A percentile compares a stretch with the other conserved stretches of the same genome.
Evolutionary conservation across 1,140 invertebrate genomes (phyloP).

Genomic region (Microplitis mediator): DNA sequence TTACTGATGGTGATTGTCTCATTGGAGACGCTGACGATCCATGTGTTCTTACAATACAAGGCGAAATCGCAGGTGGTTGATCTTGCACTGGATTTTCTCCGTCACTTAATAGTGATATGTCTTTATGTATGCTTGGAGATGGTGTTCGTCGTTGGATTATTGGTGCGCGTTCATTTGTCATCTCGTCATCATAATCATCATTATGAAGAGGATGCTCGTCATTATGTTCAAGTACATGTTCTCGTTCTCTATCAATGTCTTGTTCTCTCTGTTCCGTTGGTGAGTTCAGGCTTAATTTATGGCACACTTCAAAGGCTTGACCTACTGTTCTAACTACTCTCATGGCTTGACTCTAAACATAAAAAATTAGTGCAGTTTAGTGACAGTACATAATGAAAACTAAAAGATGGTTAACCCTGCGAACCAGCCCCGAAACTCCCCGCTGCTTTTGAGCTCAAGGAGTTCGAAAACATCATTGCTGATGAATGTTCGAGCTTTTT

Average conservation of each 20-base stretch:
- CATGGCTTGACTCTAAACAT: conserved; percentile 91
- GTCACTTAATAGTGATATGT: conserved; percentile 57
- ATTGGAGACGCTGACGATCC: conserved; percentile 64
- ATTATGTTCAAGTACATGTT: conserved; percentile 60
- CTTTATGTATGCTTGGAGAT: conserved; percentile 55
- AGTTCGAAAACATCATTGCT: too few species aligned
- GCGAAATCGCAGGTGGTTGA: conserved; percentile 49
- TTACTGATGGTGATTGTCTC: conserved; percentile 71
- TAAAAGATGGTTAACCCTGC: neutral
- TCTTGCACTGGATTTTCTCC: conserved; percentile 52
- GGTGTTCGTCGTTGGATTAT: conserved; percentile 46
- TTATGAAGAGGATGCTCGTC: conserved; percentile 37
- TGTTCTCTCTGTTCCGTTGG: conserved; percentile 48
- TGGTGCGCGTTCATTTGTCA: conserved; percentile 65
- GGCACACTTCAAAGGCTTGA: conserved; percentile 98
- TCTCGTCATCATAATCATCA: conserved; percentile 69
- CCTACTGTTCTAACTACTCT: conserved; percentile 96
- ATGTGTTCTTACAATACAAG: conserved; percentile 53
- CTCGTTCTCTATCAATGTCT: conserved; percentile 55
- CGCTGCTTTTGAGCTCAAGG: too few species aligned
- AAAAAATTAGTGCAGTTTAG: neutral
- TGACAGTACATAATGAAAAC: neutral
- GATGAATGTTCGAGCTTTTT: too few species aligned
- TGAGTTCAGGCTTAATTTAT: conserved; percentile 79
- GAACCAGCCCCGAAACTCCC: too few species aligned